These are phyloP conservation scores for Bambusicola thoracicus DNA, from an alignment of 2,113 vertebrate species.

Conservation along the genomic window DNA sequence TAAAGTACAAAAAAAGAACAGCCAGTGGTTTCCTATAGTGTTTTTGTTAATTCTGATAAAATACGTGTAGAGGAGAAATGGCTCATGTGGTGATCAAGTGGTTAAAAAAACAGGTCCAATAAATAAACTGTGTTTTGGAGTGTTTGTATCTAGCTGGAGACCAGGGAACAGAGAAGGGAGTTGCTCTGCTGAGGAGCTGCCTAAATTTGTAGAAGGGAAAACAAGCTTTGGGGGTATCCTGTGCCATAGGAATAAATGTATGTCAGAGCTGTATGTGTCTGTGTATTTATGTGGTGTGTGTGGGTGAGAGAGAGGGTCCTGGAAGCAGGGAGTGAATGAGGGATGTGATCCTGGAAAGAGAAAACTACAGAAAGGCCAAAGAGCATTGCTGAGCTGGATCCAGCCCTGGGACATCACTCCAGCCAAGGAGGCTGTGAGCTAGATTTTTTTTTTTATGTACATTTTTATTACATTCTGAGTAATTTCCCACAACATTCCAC, in stretches of 20 bases:
- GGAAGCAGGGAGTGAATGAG: conserved; percentile 49
- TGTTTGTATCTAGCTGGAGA: conserved; percentile 12
- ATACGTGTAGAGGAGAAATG: neutral
- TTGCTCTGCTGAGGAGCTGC: neutral
- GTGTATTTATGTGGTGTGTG: conserved; percentile 59
- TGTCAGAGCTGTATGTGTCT: conserved; percentile 40
- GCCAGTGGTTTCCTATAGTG: neutral
- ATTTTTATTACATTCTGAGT: conserved; percentile 62
- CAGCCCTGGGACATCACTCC: conserved; percentile 58
- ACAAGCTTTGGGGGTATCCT: conserved; percentile 50
- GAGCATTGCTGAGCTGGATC: conserved; percentile 74
- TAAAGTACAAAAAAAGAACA: neutral
- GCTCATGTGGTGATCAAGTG: neutral
- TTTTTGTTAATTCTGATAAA: neutral
- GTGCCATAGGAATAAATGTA: conserved; percentile 21
- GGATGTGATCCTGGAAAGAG: conserved; percentile 71
- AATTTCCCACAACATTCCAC: conserved; percentile 72
- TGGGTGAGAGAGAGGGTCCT: conserved; percentile 56
- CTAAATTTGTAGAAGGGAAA: neutral
- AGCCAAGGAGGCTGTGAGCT: conserved; percentile 72
- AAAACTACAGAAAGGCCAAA: conserved; percentile 69
- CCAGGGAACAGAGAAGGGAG: neutral
- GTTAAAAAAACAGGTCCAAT: conserved; percentile 35
- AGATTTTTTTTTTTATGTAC: neutral
- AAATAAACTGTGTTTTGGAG: conserved; percentile 29